Percentiles rank a stretch among this genome's conserved stretches.
Conservation (phyloP, 2,888 invertebrate species). For the Iphiclides podalirius region DNA sequence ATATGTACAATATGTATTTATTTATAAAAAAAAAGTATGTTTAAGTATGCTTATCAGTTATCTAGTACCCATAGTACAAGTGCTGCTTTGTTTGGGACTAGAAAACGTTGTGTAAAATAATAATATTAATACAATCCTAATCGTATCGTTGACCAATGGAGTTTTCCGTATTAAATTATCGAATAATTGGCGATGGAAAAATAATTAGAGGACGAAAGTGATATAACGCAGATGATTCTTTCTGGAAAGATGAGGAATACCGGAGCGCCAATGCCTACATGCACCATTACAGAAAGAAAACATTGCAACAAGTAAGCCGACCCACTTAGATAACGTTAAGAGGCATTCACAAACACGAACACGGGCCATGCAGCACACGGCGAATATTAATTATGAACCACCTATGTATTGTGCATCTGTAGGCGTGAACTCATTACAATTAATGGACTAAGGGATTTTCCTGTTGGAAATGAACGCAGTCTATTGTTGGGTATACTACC, state of each 20-base stretch:
- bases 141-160: too few relatives aligned
- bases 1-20: too few relatives aligned
- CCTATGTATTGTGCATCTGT: conserved; percentile 13
- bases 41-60: too few relatives aligned
- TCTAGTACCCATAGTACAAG: too few relatives aligned
- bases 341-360: conserved; percentile 48
- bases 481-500: too few relatives aligned
- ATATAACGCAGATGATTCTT: not conserved
- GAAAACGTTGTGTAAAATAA: too few relatives aligned
- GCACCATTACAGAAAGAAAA: conserved; percentile 48
- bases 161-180: too few relatives aligned
- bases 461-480: not conserved
- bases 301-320: conserved; percentile 60
- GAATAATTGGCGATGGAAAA: too few relatives aligned
- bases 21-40: too few relatives aligned
- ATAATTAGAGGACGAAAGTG: not conserved
- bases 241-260: too few relatives aligned
- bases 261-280: conserved; percentile 10
- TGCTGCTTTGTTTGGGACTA: too few relatives aligned
- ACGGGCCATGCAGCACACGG: conserved; percentile 33
- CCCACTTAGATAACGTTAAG: conserved; percentile 68
- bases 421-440: conserved; percentile 10
- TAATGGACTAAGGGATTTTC: conserved; percentile 8
- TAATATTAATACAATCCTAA: too few relatives aligned
- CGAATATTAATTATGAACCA: conserved; percentile 45